Evolutionary conservation across 2,797 vertebrate genomes (phyloP).

Genomic region (Protosalanx chinensis): DNA sequence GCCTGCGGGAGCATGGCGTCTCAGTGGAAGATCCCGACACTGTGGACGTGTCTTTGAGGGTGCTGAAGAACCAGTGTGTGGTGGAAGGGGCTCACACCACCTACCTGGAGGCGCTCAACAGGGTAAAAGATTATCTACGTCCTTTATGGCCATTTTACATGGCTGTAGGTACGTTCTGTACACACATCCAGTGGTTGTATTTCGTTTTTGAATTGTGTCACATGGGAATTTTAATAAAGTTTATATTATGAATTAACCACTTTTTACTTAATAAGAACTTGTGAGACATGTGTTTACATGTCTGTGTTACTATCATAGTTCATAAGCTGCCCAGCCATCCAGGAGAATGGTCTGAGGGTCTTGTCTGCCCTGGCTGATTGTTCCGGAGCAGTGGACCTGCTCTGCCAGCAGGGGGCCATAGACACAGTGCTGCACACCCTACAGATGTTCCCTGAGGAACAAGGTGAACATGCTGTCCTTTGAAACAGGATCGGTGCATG

Average conservation of each 20-base stretch:
- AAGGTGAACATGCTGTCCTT: slow-evolving; percentile 67
- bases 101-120: slow-evolving; percentile 86
- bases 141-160: not conserved
- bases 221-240: too few relatives aligned
- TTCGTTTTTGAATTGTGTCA: not conserved
- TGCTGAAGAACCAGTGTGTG: slow-evolving; percentile 88
- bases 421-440: slow-evolving; percentile 87
- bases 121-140: slow-evolving; percentile 70
- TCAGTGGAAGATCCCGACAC: slow-evolving; percentile 74
- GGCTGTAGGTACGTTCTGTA: too few relatives aligned
- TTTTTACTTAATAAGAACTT: not conserved
- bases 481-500: not conserved
- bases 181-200: too few relatives aligned
- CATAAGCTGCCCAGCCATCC: slow-evolving; percentile 82
- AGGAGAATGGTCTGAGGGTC: slow-evolving; percentile 83
- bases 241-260: not conserved
- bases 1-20: slow-evolving; percentile 65
- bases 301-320: slow-evolving; percentile 74
- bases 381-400: slow-evolving; percentile 82
- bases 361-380: slow-evolving; percentile 80
- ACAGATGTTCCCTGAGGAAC: slow-evolving; percentile 86
- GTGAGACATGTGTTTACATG: not conserved
- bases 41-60: slow-evolving; percentile 74
- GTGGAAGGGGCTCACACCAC: slow-evolving; percentile 83
- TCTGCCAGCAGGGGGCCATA: slow-evolving; percentile 86